Percentiles rank a stretch among this genome's conserved stretches.
Conservation (phyloP, 2,888 invertebrate species). For the Drosophila cognata region DNA sequence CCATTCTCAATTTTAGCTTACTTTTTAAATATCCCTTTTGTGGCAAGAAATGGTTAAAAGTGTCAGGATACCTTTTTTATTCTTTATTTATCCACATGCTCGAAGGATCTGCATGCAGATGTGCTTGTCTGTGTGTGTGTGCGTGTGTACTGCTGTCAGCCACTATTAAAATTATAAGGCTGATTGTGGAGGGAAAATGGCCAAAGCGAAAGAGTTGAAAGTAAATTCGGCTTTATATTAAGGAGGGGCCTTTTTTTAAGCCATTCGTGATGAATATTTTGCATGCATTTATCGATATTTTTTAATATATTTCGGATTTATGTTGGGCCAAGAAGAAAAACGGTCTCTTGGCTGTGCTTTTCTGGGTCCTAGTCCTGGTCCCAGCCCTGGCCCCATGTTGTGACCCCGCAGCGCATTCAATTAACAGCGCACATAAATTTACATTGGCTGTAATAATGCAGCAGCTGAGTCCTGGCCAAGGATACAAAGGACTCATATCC, state of each 20-base stretch:
- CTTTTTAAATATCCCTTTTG: constrained; percentile 4
- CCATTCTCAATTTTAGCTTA: constrained; percentile 2
- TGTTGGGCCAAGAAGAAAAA: constrained; percentile 36
- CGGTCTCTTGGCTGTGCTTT: constrained; percentile 5
- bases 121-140: constrained; percentile 20
- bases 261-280: constrained; percentile 51
- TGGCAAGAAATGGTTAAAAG: constrained; percentile 11
- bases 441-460: constrained; percentile 73
- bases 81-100: constrained; percentile 39
- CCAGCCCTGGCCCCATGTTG: constrained; percentile 36
- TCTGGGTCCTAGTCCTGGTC: constrained; percentile 12
- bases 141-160: constrained; percentile 43
- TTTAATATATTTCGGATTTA: constrained; percentile 77
- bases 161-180: constrained; percentile 68
- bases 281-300: constrained; percentile 69
- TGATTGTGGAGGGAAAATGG: constrained; percentile 72
- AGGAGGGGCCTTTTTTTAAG: neutral
- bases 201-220: constrained; percentile 29
- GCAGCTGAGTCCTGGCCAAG: constrained; percentile 67
- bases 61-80: constrained; percentile 22
- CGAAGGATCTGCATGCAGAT: constrained; percentile 39
- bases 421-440: constrained; percentile 76
- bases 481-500: constrained; percentile 44
- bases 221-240: constrained; percentile 11
- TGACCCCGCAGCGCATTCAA: constrained; percentile 69